Percentiles rank a stretch among this genome's conserved stretches.
Evolutionary conservation across 1,140 invertebrate genomes (phyloP).

Genomic region (Leptinotarsa lineolata): DNA sequence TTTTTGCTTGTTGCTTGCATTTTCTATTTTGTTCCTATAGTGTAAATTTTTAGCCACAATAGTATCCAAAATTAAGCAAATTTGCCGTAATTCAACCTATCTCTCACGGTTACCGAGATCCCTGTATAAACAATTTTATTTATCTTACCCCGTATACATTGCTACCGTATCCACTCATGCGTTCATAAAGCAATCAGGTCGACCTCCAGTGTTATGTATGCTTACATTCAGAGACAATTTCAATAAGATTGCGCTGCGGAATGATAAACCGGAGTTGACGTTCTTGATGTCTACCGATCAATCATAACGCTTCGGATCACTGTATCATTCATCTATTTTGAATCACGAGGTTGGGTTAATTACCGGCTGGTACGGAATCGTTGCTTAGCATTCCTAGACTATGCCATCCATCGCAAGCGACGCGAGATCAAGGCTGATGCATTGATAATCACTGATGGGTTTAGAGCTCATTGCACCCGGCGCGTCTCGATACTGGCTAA

Average conservation of each 20-base stretch:
- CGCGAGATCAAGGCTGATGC: not conserved
- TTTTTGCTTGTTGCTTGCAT: constrained; percentile 12
- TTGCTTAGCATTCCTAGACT: not conserved
- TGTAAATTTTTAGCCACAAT: not conserved
- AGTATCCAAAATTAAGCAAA: too few relatives aligned
- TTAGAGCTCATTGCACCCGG: not conserved
- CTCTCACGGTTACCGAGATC: too few relatives aligned
- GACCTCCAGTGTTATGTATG: not conserved
- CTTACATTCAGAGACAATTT: constrained; percentile 5
- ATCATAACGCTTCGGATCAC: not conserved
- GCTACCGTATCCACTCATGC: not conserved
- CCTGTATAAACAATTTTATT: not conserved
- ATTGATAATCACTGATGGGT: not conserved
- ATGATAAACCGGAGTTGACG: constrained; percentile 2
- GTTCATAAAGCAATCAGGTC: not conserved
- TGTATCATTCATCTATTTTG: not conserved
- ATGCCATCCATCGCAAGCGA: not conserved
- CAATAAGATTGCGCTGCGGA: not conserved
- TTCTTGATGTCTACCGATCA: constrained; percentile 2
- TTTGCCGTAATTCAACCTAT: too few relatives aligned
- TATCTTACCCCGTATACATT: not conserved
- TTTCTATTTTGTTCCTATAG: constrained; percentile 10
- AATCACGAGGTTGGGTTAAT: not conserved
- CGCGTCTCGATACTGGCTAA: too few relatives aligned
- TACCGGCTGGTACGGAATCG: constrained; percentile 1